A percentile compares a stretch with the other conserved stretches of the same genome.
phyloP scores from a whole-genome alignment of 2,888 invertebrate genomes.

The Abrostola tripartita region DNA sequence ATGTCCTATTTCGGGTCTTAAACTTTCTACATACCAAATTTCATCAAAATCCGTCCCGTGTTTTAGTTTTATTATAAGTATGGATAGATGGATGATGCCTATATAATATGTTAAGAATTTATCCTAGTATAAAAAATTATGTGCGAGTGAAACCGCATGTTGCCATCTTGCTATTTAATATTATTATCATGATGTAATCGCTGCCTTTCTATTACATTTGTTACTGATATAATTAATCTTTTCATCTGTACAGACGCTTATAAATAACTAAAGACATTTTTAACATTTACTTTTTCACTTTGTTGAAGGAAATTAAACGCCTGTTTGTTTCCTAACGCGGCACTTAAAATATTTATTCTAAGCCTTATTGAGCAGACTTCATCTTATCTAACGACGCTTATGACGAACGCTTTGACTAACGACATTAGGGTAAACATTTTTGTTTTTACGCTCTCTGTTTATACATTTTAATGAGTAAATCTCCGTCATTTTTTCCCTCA shows the following conservation, averaged over 20 bases:
- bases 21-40: too few species aligned
- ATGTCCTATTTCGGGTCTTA: too few species aligned
- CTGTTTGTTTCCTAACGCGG: slow-evolving; percentile 66
- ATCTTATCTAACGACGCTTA: slow-evolving; percentile 64
- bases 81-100: too few species aligned
- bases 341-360: slow-evolving; percentile 72
- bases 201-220: too few species aligned
- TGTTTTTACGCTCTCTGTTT: neutral
- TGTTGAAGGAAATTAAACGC: slow-evolving; percentile 72
- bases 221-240: slow-evolving; percentile 25
- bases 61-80: too few species aligned
- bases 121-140: too few species aligned
- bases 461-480: neutral
- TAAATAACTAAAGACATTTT: slow-evolving; percentile 37
- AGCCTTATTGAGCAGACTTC: slow-evolving; percentile 66
- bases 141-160: too few species aligned
- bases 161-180: too few species aligned
- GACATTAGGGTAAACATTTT: slow-evolving; percentile 41
- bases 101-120: too few species aligned
- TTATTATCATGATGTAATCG: too few species aligned
- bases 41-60: too few species aligned
- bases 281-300: slow-evolving; percentile 66
- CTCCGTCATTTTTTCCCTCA: too few species aligned
- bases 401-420: slow-evolving; percentile 58
- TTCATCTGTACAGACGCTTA: slow-evolving; percentile 24